Base-by-base conservation (phyloP, 2,888 invertebrate species). In the Drosophila siamana region DNA sequence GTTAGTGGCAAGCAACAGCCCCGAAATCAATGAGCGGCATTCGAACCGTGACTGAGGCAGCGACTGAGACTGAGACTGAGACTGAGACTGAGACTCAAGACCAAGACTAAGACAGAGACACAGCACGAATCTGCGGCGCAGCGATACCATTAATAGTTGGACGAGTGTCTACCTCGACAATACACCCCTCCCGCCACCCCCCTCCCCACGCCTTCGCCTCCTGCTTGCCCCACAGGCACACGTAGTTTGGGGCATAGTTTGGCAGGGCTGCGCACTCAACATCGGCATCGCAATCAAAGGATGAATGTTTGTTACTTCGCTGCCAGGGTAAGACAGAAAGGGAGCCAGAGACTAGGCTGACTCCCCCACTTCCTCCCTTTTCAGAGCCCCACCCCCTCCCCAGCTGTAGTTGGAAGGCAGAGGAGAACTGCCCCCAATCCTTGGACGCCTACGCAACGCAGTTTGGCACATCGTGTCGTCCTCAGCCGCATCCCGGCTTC, bases 11-110 rank as follows among this genome's bases (percentile, higher is more conserved):
- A 22, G 36, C 33, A n/a, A 36, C 55, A 41, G 50, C 55, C 48
- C 22, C 19, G 16, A 83, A 86, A 75, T 80, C 79, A 79, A 82
- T 79, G 86, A 79, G 52, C 70, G 43, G 41, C 69, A 69, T 54
- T 66, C 62, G 47, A 63, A 55, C 46, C 52, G 56, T 54, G 40
- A 54, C 51, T 30, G 46, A 54, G 47, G 30, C 40, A 15, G 26
- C 19, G 28, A 59, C 47, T 24, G 50, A 55, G 22, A 22, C 41
- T n/a, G 19, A 47, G 40, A 54, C 51, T 40, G 46, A 54, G 47
- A 38, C 40, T 15, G 26, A 13, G 28, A 59, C 47, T 24, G 51
- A 55, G 22, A 22, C 43, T 13, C 28, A 33, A 19, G 19, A 1
- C 3, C 19, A 19, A 19, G 19, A n/a, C 11, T 44, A n/a, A n/a